Conservation (phyloP, 2,888 invertebrate genomes). For the Pristionchus arcanus region DNA sequence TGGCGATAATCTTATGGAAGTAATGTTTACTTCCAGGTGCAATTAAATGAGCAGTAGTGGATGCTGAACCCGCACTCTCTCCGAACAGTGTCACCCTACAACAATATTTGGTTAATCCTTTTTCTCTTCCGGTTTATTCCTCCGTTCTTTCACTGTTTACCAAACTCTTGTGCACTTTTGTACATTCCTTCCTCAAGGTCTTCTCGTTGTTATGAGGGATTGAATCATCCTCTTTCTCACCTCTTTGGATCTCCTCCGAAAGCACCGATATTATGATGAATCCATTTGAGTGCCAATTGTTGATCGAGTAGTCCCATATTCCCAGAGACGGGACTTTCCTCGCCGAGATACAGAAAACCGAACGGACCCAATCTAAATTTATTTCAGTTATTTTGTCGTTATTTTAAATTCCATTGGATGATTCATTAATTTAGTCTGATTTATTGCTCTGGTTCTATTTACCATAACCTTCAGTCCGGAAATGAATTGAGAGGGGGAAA, state of each 20-base stretch:
- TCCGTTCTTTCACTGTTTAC: neutral
- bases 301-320: slow-evolving; percentile 96
- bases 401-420: neutral
- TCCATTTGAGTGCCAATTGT: slow-evolving; percentile 93
- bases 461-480: slow-evolving; percentile 24
- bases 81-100: slow-evolving; percentile 83
- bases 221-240: neutral
- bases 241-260: slow-evolving; percentile 90
- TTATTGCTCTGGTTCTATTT: neutral
- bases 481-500: neutral
- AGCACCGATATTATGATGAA: slow-evolving; percentile 91
- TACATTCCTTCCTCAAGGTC: neutral
- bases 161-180: slow-evolving; percentile 17
- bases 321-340: slow-evolving; percentile 88
- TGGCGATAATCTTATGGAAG: slow-evolving; percentile 79
- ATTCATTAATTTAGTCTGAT: neutral
- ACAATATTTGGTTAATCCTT: neutral
- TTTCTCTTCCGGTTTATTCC: neutral
- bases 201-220: neutral
- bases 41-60: slow-evolving; percentile 84
- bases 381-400: neutral
- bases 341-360: slow-evolving; percentile 92
- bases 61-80: slow-evolving; percentile 94
- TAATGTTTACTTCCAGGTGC: slow-evolving; percentile 91
- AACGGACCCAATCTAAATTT: slow-evolving; percentile 90